Evolutionary conservation across 2,113 vertebrate genomes (phyloP).

Genomic region (Tiliqua scincoides): DNA sequence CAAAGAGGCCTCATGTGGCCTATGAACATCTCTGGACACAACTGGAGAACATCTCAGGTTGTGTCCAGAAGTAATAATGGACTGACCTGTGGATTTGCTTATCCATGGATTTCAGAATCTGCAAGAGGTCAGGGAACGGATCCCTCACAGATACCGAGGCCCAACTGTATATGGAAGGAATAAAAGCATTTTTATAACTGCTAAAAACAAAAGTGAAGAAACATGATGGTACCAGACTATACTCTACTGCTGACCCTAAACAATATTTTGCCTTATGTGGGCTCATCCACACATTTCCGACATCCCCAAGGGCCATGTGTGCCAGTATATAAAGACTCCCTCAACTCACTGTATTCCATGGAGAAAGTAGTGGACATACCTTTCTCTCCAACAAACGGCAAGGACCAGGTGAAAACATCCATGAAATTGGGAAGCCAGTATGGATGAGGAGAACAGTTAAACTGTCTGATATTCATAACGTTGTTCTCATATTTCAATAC

Average conservation of each 20-base stretch:
- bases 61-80: too few relatives aligned
- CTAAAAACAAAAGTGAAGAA: background rate
- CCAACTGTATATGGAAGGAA: background rate
- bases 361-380: conserved; percentile 73
- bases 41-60: too few relatives aligned
- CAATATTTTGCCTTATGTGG: background rate
- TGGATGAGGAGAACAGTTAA: conserved; percentile 97
- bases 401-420: conserved; percentile 98
- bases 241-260: background rate
- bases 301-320: background rate
- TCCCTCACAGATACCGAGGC: too few relatives aligned
- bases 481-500: conserved; percentile 99
- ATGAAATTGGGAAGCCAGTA: conserved; percentile 99
- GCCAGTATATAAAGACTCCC: background rate
- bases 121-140: too few relatives aligned
- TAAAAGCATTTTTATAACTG: background rate
- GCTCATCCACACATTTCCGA: background rate
- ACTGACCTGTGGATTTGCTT: too few relatives aligned
- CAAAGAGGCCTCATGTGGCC: too few relatives aligned
- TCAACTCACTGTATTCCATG: background rate
- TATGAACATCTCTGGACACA: too few relatives aligned
- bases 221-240: background rate
- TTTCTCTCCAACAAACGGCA: conserved; percentile 97
- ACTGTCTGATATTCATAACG: conserved; percentile 98
- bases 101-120: too few relatives aligned